A percentile compares a stretch with the other conserved stretches of the same genome.
phyloP scores from a whole-genome alignment of 2,888 invertebrate genomes.

The Spisula subtruncata region DNA sequence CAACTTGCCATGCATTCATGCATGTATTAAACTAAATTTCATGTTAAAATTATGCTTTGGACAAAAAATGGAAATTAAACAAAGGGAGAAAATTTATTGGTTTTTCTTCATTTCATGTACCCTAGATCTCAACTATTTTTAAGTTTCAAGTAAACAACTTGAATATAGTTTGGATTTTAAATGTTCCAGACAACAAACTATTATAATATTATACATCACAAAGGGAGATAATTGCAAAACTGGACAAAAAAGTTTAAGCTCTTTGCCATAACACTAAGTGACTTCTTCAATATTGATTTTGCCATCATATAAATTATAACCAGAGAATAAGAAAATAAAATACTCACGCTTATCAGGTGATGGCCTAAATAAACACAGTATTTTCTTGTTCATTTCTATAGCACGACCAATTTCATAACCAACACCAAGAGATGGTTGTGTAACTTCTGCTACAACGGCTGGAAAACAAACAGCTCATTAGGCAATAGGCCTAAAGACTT shows the following conservation, averaged over 20 bases:
- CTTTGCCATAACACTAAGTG: too few relatives aligned
- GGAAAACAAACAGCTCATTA: slow-evolving; percentile 47
- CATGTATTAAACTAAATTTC: too few relatives aligned
- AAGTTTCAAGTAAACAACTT: background rate
- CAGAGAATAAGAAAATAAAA: background rate
- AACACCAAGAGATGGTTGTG: slow-evolving; percentile 87
- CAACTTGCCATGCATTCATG: too few relatives aligned
- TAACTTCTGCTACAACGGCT: slow-evolving; percentile 87
- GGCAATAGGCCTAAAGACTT: too few relatives aligned
- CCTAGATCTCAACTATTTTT: too few relatives aligned
- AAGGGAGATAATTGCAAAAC: background rate
- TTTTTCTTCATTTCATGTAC: too few relatives aligned
- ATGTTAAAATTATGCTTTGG: too few relatives aligned
- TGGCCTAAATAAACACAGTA: slow-evolving; percentile 86
- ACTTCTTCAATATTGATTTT: background rate
- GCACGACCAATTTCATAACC: slow-evolving; percentile 87
- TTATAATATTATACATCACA: too few relatives aligned
- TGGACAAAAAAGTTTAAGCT: background rate
- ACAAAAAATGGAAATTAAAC: too few relatives aligned
- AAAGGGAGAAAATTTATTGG: too few relatives aligned
- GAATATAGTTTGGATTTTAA: background rate
- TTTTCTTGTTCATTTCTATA: slow-evolving; percentile 82
- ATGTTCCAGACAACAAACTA: background rate
- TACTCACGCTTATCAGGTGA: slow-evolving; percentile 81
- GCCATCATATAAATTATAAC: too few relatives aligned